Conservation (phyloP, 1,140 invertebrate genomes). For the Drosophila triauraria region DNA sequence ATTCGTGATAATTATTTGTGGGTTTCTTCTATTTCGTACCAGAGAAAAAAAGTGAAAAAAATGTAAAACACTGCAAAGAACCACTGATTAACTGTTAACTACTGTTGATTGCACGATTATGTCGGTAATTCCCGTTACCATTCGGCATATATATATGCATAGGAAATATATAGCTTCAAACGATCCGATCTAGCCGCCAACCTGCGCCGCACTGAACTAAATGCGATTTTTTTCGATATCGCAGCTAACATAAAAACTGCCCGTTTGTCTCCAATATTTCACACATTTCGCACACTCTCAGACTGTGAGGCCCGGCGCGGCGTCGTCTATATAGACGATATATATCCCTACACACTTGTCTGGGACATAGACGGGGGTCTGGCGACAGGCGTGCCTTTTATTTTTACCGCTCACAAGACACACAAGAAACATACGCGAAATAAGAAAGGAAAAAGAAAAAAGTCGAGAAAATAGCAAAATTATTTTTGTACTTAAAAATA, state of each 20-base stretch:
- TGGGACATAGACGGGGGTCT: conserved; percentile 35
- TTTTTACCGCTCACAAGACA: conserved; percentile 47
- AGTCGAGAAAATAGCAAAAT: conserved; percentile 53
- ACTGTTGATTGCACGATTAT: conserved; percentile 24
- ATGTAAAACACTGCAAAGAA: conserved; percentile 4
- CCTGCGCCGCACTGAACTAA: conserved; percentile 82
- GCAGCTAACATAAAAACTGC: conserved; percentile 78
- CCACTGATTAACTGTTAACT: conserved; percentile 7
- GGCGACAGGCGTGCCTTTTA: conserved; percentile 56
- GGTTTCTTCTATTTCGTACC: conserved; percentile 10
- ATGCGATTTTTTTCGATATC: conserved; percentile 47
- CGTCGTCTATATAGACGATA: conserved; percentile 51
- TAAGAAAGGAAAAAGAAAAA: conserved; percentile 23
- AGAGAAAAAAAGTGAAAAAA: conserved; percentile 45
- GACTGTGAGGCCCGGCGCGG: conserved; percentile 11
- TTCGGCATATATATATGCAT: conserved; percentile 5
- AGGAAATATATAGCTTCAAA: conserved; percentile 30
- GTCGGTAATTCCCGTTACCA: conserved; percentile 22
- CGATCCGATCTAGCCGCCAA: conserved; percentile 78
- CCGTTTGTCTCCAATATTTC: conserved; percentile 84
- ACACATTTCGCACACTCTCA: conserved; percentile 57
- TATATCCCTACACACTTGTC: conserved; percentile 38
- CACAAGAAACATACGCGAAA: conserved; percentile 7
- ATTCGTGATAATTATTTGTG: background rate
- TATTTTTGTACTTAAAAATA: conserved; percentile 84